phyloP scores from a whole-genome alignment of 2,797 vertebrate genomes.

The Brachyalestes nurse region DNA sequence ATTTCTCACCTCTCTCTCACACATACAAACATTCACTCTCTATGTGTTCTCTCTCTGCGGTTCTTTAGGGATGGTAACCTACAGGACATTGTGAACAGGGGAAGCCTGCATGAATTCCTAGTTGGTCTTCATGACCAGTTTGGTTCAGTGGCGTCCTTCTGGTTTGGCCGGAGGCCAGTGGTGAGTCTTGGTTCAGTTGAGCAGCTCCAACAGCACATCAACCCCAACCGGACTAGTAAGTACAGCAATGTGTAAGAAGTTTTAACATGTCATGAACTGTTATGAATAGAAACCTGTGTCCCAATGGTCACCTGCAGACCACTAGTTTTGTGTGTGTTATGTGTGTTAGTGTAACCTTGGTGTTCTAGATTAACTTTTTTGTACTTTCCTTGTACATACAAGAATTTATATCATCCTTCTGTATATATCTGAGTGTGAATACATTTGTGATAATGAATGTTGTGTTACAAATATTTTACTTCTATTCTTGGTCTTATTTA shows the following conservation, averaged over 20 bases:
- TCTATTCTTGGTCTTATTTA: too few species aligned
- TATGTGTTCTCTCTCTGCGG: not conserved
- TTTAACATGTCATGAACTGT: not conserved
- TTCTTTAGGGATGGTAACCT: conserved; percentile 90
- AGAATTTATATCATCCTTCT: not conserved
- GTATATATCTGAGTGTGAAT: not conserved
- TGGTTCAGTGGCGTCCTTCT: conserved; percentile 92
- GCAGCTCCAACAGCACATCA: conserved; percentile 88
- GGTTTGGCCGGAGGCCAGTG: conserved; percentile 92
- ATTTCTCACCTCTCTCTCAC: not conserved
- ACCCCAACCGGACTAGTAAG: conserved; percentile 91
- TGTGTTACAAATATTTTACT: too few species aligned
- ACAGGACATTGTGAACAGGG: conserved; percentile 88
- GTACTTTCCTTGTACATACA: not conserved
- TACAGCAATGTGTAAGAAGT: conserved; percentile 8
- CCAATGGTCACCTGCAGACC: not conserved
- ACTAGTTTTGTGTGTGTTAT: not conserved
- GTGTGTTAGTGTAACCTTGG: not conserved
- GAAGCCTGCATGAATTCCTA: conserved; percentile 93
- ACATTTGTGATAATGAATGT: too few species aligned
- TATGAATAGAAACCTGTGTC: not conserved
- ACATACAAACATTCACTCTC: not conserved
- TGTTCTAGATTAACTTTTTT: too few species aligned
- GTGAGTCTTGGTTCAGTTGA: conserved; percentile 90
- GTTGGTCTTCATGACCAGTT: conserved; percentile 89